A percentile compares a stretch with the other conserved stretches of the same genome.
Conservation (phyloP, 2,888 invertebrate species). For the Choristoneura rosaceana region DNA sequence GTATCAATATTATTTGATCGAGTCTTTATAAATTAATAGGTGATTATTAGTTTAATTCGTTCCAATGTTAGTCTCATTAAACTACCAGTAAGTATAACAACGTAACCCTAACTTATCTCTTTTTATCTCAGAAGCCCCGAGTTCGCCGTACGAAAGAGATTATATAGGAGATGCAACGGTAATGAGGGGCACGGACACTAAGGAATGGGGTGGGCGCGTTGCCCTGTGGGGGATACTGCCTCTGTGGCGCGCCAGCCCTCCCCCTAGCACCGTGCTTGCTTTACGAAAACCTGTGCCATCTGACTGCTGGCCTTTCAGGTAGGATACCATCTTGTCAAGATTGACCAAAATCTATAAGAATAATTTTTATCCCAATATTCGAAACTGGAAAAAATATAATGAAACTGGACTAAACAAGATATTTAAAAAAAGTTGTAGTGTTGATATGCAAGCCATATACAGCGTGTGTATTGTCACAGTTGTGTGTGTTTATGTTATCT, state of each 20-base stretch:
- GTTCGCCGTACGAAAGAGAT: constrained; percentile 48
- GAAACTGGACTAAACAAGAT: too few relatives aligned
- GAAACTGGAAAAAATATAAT: too few relatives aligned
- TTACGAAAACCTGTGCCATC: constrained; percentile 68
- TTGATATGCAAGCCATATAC: too few relatives aligned
- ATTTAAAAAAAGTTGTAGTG: too few relatives aligned
- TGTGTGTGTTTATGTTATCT: too few relatives aligned
- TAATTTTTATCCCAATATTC: too few relatives aligned
- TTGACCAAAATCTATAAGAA: neutral
- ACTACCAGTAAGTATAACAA: neutral
- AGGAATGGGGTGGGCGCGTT: constrained; percentile 68
- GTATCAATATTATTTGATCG: neutral
- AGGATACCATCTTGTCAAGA: constrained; percentile 25
- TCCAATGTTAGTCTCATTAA: neutral
- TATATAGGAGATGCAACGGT: constrained; percentile 60
- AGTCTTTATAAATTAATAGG: neutral
- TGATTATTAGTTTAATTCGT: neutral
- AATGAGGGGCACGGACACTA: constrained; percentile 62
- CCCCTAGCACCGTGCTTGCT: constrained; percentile 71
- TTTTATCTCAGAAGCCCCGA: constrained; percentile 35
- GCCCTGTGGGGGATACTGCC: constrained; percentile 75
- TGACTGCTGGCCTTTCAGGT: constrained; percentile 81
- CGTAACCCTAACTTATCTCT: neutral
- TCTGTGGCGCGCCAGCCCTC: constrained; percentile 68
- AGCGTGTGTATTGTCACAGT: too few relatives aligned